These are phyloP conservation scores for Chromis chromis DNA, from an alignment of 2,797 vertebrate genomes.

Conservation along the genomic window DNA sequence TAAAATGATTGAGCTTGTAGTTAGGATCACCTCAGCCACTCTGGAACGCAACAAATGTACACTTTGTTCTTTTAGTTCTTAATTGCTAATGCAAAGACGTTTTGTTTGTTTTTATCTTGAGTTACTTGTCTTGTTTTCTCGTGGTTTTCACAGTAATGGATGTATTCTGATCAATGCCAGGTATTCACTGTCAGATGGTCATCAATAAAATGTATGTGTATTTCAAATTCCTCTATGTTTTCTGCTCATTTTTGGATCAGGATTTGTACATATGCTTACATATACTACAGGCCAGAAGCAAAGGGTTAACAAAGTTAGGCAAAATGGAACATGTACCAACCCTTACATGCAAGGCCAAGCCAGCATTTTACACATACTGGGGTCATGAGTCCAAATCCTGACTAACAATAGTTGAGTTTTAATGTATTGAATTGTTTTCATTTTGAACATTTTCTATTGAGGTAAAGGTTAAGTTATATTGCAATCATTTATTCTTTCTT, in stretches of 20 bases:
- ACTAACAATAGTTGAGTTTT: too few species aligned
- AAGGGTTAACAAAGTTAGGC: too few species aligned
- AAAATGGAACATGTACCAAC: too few species aligned
- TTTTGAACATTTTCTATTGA: too few species aligned
- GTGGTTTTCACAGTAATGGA: constrained; percentile 64
- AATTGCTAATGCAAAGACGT: constrained; percentile 24
- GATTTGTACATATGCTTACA: background rate
- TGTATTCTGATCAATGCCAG: constrained; percentile 77
- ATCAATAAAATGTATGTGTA: constrained; percentile 83
- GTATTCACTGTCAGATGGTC: constrained; percentile 77
- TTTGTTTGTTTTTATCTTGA: constrained; percentile 29
- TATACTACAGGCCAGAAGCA: too few species aligned
- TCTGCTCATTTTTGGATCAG: background rate
- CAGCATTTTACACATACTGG: too few species aligned
- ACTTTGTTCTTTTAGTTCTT: constrained; percentile 40
- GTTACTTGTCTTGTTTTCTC: constrained; percentile 61
- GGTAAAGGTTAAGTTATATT: too few species aligned
- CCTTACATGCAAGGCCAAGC: too few species aligned
- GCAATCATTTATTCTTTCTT: too few species aligned
- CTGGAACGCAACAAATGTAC: constrained; percentile 42
- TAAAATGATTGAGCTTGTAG: constrained; percentile 64
- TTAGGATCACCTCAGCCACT: constrained; percentile 53
- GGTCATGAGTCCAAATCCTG: too few species aligned
- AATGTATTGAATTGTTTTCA: too few species aligned
- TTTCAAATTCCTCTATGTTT: constrained; percentile 68